These are phyloP conservation scores for Pyrocoelia pectoralis DNA, from an alignment of 2,888 invertebrate species.

Conservation along the genomic window DNA sequence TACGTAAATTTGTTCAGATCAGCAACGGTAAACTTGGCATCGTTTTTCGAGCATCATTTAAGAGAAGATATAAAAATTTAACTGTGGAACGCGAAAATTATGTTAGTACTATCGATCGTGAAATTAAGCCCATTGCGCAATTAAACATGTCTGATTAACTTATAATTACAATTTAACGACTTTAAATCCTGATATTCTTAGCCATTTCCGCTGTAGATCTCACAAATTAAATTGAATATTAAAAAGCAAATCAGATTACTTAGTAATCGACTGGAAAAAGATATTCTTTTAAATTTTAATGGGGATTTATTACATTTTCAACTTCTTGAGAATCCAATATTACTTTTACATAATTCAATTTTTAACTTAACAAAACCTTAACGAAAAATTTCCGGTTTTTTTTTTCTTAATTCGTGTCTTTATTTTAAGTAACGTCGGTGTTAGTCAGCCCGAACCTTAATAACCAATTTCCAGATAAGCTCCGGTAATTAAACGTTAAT, in stretches of 20 bases:
- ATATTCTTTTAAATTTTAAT: slow-evolving; percentile 37
- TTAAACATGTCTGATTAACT: slow-evolving; percentile 36
- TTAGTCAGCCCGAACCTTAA: background rate
- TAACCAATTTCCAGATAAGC: slow-evolving; percentile 23
- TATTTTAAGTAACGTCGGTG: background rate
- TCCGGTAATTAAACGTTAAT: slow-evolving; percentile 41
- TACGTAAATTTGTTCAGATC: background rate
- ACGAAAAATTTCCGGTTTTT: slow-evolving; percentile 11
- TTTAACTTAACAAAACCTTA: slow-evolving; percentile 16
- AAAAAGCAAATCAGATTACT: slow-evolving; percentile 36
- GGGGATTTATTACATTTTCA: slow-evolving; percentile 34
- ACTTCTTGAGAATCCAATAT: slow-evolving; percentile 26
- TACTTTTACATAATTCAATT: slow-evolving; percentile 30
- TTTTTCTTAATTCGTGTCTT: slow-evolving; percentile 2
- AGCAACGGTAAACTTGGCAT: background rate
- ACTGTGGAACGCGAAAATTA: too few species aligned
- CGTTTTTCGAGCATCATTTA: too few species aligned
- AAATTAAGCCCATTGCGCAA: slow-evolving; percentile 28
- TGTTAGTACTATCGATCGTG: background rate
- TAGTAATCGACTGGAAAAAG: slow-evolving; percentile 35
- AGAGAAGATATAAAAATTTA: too few species aligned
- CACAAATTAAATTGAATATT: slow-evolving; percentile 33
- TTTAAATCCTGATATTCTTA: slow-evolving; percentile 30
- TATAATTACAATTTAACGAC: slow-evolving; percentile 33
- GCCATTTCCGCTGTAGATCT: slow-evolving; percentile 28